phyloP scores from a whole-genome alignment of 2,797 vertebrate species.

The Salmo trutta region DNA sequence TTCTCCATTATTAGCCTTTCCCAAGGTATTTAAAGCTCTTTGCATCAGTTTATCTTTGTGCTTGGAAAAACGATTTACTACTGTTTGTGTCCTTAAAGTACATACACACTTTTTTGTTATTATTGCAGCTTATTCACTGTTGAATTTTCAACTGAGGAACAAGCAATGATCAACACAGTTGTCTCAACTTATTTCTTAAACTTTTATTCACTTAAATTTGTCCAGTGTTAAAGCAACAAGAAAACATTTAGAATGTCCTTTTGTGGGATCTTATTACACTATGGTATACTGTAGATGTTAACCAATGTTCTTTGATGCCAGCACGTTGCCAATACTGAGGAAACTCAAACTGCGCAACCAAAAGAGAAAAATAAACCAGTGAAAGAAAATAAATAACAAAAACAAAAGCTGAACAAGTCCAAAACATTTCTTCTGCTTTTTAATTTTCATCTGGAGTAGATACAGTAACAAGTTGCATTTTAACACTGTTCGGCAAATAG shows the following conservation, averaged over 20 bases:
- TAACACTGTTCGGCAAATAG: conserved; percentile 92
- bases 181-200: conserved; percentile 66
- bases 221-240: conserved; percentile 98
- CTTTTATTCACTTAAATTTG: conserved; percentile 93
- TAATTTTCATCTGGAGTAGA: conserved; percentile 79
- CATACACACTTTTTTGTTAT: not conserved
- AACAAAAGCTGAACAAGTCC: conserved; percentile 56
- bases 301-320: conserved; percentile 98
- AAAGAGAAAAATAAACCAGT: conserved; percentile 68
- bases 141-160: conserved; percentile 25
- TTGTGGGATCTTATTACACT: conserved; percentile 98
- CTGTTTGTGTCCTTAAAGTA: not conserved
- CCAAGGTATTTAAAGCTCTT: conserved; percentile 7
- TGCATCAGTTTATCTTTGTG: not conserved
- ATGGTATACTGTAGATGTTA: conserved; percentile 91
- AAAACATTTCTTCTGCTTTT: conserved; percentile 72
- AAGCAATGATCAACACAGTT: conserved; percentile 36
- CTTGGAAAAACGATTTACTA: not conserved
- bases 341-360: conserved; percentile 84
- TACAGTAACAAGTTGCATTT: conserved; percentile 86
- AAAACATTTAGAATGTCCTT: conserved; percentile 99
- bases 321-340: conserved; percentile 94
- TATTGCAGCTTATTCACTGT: not conserved
- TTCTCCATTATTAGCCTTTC: conserved; percentile 24
- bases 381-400: conserved; percentile 69